These are phyloP conservation scores for Nyctibius bracteatus DNA, from an alignment of 2,113 vertebrate species.

Conservation along the genomic window DNA sequence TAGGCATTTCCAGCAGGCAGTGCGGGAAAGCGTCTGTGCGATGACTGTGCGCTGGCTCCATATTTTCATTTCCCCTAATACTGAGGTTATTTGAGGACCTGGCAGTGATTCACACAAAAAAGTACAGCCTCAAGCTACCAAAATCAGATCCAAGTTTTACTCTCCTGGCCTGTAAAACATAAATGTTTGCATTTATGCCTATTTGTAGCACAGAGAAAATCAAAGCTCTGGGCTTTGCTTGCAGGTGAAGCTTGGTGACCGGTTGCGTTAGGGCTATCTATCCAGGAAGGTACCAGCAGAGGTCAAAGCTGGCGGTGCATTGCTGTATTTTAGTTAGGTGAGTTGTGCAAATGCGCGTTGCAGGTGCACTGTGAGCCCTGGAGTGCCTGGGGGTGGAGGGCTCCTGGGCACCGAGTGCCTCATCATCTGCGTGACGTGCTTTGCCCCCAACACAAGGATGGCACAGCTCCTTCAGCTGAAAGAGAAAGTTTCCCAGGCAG, in stretches of 20 bases:
- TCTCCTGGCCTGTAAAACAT: not conserved
- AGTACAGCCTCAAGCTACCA: not conserved
- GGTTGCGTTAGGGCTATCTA: not conserved
- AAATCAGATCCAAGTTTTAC: not conserved
- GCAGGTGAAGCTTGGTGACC: not conserved
- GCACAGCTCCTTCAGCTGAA: not conserved
- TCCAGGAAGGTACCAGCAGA: not conserved
- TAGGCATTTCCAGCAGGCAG: not conserved
- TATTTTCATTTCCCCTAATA: not conserved
- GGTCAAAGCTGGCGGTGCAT: not conserved
- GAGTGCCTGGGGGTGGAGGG: not conserved
- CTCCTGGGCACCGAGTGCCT: rapidly evolving
- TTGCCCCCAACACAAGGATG: not conserved
- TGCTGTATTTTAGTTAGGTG: not conserved
- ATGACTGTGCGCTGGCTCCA: not conserved
- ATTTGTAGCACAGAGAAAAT: not conserved
- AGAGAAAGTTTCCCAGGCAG: not conserved
- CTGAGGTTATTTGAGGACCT: not conserved
- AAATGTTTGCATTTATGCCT: not conserved
- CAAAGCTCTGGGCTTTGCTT: not conserved
- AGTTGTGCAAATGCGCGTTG: not conserved
- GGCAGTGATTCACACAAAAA: not conserved
- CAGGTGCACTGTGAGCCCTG: not conserved
- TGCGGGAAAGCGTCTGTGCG: not conserved
- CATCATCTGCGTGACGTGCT: rapidly evolving